A percentile compares a stretch with the other conserved stretches of the same genome.
These are phyloP conservation scores for Gobionotothen gibberifrons DNA, from an alignment of 2,797 vertebrate genomes.

Conservation along the genomic window DNA sequence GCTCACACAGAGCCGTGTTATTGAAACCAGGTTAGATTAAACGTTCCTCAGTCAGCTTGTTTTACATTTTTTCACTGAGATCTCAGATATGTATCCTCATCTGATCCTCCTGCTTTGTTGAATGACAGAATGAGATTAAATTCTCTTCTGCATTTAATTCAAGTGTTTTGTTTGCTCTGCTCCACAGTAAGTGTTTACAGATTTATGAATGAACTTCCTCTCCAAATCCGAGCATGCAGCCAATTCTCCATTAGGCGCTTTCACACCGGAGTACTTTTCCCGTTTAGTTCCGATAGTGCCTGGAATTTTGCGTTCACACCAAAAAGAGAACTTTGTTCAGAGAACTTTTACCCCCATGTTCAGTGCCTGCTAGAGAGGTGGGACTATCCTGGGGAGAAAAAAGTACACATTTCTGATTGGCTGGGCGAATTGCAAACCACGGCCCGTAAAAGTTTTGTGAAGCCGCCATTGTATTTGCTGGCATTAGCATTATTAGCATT, in stretches of 20 bases:
- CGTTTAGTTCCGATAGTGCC: too few relatives aligned
- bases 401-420: too few relatives aligned
- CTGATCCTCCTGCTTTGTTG: constrained; percentile 2
- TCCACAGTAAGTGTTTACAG: constrained; percentile 1
- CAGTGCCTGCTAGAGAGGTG: too few relatives aligned
- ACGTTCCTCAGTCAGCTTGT: not conserved
- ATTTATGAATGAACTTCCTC: not conserved
- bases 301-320: too few relatives aligned
- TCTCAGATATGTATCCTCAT: not conserved
- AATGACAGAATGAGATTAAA: constrained; percentile 1
- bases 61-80: not conserved
- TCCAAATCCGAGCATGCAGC: not conserved
- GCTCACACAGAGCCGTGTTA: not conserved
- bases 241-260: not conserved
- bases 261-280: too few relatives aligned
- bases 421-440: too few relatives aligned
- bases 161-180: constrained; percentile 16
- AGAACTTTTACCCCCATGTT: too few relatives aligned
- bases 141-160: not conserved
- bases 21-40: not conserved
- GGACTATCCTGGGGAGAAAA: too few relatives aligned
- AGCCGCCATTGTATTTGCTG: too few relatives aligned
- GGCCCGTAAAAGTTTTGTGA: too few relatives aligned
- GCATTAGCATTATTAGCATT: too few relatives aligned
- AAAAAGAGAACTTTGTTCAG: too few relatives aligned